Evolutionary conservation across 2,888 invertebrate genomes (phyloP).

Genomic region (Heteropelma amictum): DNA sequence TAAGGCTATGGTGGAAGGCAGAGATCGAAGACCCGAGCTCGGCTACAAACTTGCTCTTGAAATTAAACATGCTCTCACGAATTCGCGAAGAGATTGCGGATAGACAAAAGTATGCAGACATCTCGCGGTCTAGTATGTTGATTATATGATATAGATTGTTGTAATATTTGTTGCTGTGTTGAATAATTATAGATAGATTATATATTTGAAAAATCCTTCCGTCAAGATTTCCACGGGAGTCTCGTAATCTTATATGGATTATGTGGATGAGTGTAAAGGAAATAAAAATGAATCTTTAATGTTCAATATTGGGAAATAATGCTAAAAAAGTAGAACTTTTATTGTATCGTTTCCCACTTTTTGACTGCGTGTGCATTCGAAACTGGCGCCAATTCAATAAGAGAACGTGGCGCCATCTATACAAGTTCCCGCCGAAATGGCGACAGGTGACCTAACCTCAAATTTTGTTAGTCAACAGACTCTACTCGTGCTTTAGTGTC

Average conservation of each 20-base stretch:
- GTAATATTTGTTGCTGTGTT: conserved; percentile 4
- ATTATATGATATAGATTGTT: neutral
- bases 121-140: neutral
- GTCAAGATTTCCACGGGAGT: too few relatives aligned
- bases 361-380: too few relatives aligned
- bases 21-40: conserved; percentile 91
- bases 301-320: too few relatives aligned
- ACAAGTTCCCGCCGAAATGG: conserved; percentile 2
- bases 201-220: neutral
- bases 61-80: conserved; percentile 79
- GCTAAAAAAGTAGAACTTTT: too few relatives aligned
- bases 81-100: conserved; percentile 17
- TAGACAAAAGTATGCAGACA: neutral
- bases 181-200: conserved; percentile 8
- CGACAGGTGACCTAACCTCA: conserved; percentile 1
- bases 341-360: too few relatives aligned
- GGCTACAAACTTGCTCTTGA: conserved; percentile 94
- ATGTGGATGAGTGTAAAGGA: too few relatives aligned
- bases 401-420: conserved; percentile 14
- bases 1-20: conserved; percentile 91
- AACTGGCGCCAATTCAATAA: too few relatives aligned
- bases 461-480: conserved; percentile 12
- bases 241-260: too few relatives aligned
- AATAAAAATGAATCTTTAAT: too few relatives aligned
- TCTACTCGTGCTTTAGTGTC: neutral